Conservation (phyloP, 2,888 invertebrate genomes). For the Scaptomyza polygonia region DNA sequence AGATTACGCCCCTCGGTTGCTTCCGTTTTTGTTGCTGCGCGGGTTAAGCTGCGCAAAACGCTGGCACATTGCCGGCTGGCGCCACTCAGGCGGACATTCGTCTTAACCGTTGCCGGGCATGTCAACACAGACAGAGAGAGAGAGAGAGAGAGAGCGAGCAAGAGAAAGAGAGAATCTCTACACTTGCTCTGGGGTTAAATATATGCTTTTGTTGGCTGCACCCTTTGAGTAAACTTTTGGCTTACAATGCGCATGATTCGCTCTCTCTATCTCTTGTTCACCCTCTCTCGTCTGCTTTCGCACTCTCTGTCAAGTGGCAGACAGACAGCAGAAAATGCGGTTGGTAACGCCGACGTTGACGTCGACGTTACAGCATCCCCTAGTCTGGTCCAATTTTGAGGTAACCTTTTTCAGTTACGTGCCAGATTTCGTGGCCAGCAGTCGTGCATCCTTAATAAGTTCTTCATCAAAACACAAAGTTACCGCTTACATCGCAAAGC, state of each 20-base stretch:
- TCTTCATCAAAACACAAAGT: slow-evolving; percentile 15
- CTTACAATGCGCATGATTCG: slow-evolving; percentile 48
- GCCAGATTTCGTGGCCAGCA: slow-evolving; percentile 66
- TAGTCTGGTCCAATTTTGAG: slow-evolving; percentile 52
- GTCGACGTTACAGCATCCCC: slow-evolving; percentile 65
- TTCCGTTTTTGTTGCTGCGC: slow-evolving; percentile 13
- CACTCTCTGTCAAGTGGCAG: slow-evolving; percentile 21
- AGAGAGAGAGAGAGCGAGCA: neutral
- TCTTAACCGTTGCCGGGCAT: slow-evolving; percentile 33
- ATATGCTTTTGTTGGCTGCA: slow-evolving; percentile 44
- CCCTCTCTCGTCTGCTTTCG: slow-evolving; percentile 6
- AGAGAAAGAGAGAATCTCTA: slow-evolving; percentile 33
- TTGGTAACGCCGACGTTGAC: slow-evolving; percentile 27
- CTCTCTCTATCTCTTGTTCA: slow-evolving; percentile 9
- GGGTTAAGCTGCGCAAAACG: slow-evolving; percentile 61
- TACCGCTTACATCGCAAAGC: slow-evolving; percentile 26
- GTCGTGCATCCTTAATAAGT: slow-evolving; percentile 51
- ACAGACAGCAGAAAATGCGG: slow-evolving; percentile 49
- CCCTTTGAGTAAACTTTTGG: slow-evolving; percentile 57
- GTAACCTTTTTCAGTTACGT: slow-evolving; percentile 69
- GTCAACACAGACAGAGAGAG: slow-evolving; percentile 46
- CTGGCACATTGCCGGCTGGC: slow-evolving; percentile 54
- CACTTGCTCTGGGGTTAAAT: slow-evolving; percentile 42
- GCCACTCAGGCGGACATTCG: slow-evolving; percentile 49
- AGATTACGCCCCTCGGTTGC: slow-evolving; percentile 42